phyloP scores from a whole-genome alignment of 1,140 invertebrate genomes.

The Philopotamus ludificatus region DNA sequence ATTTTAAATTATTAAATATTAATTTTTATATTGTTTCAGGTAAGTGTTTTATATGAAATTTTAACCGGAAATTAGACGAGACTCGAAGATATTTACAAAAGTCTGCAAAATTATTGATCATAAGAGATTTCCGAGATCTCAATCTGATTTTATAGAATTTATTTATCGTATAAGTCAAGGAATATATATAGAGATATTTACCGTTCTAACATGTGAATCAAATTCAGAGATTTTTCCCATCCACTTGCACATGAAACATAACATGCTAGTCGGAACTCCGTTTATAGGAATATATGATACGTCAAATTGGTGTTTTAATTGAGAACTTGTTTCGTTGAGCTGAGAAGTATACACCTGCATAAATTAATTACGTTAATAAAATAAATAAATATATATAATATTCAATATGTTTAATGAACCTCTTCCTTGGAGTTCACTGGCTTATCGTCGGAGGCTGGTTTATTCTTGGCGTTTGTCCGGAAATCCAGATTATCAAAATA shows the following conservation, averaged over 20 bases:
- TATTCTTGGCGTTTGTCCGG: not conserved
- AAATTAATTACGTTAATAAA: not conserved
- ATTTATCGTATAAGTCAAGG: not conserved
- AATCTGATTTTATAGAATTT: not conserved
- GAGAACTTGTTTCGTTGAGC: not conserved
- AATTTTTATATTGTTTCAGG: no score
- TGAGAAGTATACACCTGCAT: not conserved
- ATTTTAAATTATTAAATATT: no score
- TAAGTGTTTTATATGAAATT: no score
- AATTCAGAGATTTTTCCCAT: constrained; percentile 17
- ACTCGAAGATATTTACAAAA: no score
- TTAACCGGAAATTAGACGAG: no score
- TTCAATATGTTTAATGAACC: not conserved
- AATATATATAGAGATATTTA: no score
- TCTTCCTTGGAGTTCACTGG: not conserved
- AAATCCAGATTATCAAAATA: constrained; percentile 15
- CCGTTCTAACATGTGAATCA: constrained; percentile 10
- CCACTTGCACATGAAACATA: constrained; percentile 17
- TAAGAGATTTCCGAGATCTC: not conserved
- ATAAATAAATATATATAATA: not conserved
- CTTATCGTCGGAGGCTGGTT: not conserved
- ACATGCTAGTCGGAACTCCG: constrained; percentile 9
- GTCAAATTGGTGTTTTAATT: not conserved
- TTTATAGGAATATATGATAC: constrained; percentile 5
- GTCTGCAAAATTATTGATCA: no score